Conservation (phyloP, 1,140 invertebrate genomes). For the Drosophila pruinosa region DNA sequence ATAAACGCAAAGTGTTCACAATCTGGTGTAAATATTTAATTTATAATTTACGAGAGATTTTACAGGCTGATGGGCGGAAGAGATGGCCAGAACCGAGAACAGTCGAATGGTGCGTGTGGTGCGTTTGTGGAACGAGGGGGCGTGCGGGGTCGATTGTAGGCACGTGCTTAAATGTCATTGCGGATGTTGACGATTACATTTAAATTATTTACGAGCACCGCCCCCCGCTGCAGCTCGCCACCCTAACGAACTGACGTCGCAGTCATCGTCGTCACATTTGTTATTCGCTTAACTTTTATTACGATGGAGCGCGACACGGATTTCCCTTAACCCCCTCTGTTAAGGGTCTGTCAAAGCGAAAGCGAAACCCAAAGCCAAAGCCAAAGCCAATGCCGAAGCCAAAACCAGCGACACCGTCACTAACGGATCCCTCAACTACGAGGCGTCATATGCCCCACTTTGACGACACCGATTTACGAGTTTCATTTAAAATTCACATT, state of each 20-base stretch:
- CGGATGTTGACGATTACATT: conserved; percentile 76
- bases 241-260: conserved; percentile 3
- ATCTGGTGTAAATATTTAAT: conserved; percentile 75
- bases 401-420: neutral
- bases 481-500: conserved; percentile 67
- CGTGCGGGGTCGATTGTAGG: conserved; percentile 43
- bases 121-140: neutral
- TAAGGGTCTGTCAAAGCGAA: neutral
- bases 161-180: conserved; percentile 72
- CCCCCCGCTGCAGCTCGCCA: neutral
- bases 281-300: conserved; percentile 78
- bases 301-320: conserved; percentile 53
- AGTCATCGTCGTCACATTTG: conserved; percentile 56
- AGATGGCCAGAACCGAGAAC: neutral
- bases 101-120: neutral
- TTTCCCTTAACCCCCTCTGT: conserved; percentile 42
- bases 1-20: conserved; percentile 68
- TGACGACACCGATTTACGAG: conserved; percentile 58
- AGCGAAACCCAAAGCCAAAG: neutral
- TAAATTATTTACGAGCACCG: conserved; percentile 71
- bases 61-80: conserved; percentile 19
- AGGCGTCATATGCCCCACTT: conserved; percentile 35
- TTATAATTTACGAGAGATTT: conserved; percentile 71
- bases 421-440: conserved; percentile 7
- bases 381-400: neutral